These are phyloP conservation scores for Dermochelys coriacea DNA, from an alignment of 2,797 vertebrate genomes.

Conservation along the genomic window DNA sequence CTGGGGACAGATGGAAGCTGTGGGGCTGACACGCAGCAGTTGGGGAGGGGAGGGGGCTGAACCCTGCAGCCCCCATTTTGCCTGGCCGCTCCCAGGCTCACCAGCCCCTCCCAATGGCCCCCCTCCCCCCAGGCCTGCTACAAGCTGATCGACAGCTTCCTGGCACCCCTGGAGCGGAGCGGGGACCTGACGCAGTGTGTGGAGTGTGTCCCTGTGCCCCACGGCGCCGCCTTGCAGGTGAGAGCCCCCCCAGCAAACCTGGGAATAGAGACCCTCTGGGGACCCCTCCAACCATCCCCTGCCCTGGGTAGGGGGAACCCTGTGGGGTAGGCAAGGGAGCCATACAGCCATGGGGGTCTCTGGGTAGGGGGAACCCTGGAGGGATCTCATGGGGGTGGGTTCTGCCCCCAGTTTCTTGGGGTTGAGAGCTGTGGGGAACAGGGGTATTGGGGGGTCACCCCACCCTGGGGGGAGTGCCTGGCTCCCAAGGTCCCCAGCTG, in stretches of 20 bases:
- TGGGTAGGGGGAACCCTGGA: neutral
- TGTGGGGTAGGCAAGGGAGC: neutral
- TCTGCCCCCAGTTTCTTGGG: neutral
- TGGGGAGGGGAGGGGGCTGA: neutral
- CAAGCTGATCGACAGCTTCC: slow-evolving; percentile 88
- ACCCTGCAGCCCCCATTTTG: neutral
- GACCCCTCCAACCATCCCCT: neutral
- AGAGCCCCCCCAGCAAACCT: neutral
- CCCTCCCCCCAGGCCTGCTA: slow-evolving; percentile 84
- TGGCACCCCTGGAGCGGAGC: slow-evolving; percentile 81
- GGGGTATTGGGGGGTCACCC: neutral
- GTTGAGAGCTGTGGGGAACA: neutral
- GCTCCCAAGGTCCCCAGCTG: too few relatives aligned
- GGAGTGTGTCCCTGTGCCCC: slow-evolving; percentile 86
- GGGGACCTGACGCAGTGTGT: slow-evolving; percentile 90
- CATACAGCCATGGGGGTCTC: neutral
- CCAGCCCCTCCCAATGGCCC: too few relatives aligned
- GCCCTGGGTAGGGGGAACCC: neutral
- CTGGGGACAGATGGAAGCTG: neutral
- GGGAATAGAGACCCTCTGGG: neutral
- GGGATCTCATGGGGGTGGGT: too few relatives aligned
- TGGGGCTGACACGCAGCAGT: too few relatives aligned
- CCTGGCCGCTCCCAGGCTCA: neutral
- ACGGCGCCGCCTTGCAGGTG: slow-evolving; percentile 83
- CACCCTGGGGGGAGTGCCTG: neutral